phyloP scores from a whole-genome alignment of 2,113 vertebrate genomes.

The Vicugna pacos region DNA sequence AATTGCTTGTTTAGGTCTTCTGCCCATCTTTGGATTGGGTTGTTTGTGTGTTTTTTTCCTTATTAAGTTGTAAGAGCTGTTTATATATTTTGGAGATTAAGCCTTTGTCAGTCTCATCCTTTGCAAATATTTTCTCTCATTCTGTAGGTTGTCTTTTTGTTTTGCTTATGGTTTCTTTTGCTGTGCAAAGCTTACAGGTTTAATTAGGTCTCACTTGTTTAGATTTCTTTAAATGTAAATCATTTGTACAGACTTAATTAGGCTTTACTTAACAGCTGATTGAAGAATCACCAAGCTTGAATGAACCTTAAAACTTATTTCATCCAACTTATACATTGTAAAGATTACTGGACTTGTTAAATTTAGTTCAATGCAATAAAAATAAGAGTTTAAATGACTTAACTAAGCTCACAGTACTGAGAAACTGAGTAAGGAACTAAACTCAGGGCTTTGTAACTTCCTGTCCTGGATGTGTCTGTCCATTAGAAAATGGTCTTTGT shows the following conservation, averaged over 20 bases:
- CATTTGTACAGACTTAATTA: neutral
- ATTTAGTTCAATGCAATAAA: no score
- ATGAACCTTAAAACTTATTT: neutral
- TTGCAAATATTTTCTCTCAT: no score
- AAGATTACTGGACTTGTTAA: neutral
- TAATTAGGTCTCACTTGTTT: no score
- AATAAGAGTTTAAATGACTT: neutral
- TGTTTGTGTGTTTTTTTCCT: no score
- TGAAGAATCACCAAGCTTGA: conserved; percentile 21
- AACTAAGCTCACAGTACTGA: neutral
- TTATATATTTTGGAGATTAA: no score
- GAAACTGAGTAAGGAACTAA: neutral
- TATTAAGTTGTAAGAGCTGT: no score
- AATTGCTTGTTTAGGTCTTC: no score
- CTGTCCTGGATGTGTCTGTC: neutral
- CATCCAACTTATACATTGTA: neutral
- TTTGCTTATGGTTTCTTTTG: no score
- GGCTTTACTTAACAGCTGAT: neutral
- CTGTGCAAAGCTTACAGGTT: no score
- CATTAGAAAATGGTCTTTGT: neutral
- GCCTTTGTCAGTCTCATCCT: no score
- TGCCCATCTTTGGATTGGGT: no score
- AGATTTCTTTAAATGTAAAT: conserved; percentile 36
- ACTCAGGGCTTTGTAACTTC: neutral
- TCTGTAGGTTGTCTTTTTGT: no score